Base-by-base conservation (phyloP, 2,888 invertebrate genomes). In the Sipha maydis region DNA sequence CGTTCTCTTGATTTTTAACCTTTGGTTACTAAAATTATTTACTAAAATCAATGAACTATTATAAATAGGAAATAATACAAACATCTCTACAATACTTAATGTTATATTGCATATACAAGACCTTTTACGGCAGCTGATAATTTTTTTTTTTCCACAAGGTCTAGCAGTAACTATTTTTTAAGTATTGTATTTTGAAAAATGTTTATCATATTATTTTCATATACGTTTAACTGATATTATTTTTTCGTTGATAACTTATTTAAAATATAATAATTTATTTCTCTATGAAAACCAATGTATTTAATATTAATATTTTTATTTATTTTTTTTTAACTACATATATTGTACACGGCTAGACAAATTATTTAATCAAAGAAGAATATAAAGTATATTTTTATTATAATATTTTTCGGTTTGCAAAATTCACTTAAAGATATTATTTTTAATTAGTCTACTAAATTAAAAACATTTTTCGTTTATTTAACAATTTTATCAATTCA, bases 91-190 rank as follows among this genome's bases (percentile, higher is more conserved):
- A 48, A 54, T n/a, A n/a, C 19, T 11, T 34, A 48, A 85, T 69
- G 1, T 69, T 5, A 34, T 78, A 11, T 85, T 85, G 85, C 85
- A 85, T 85, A 85, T 25, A 85, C 69, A 48, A 78, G 31, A 78
- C 7, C n/a, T 34, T 85, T 69, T 85, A 41, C 78, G 85, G 85
- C 69, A 69, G 48, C n/a, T 69, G 25, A 2, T 48, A 34, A 48
- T 77, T n/a, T 21, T 69, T 83, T 25, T 80, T 41, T 69, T 80
- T 67, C 56, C 56, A n/a, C 31, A 3, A 34, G 9, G 1, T n/a
- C 67, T 31, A 34, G 3, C 14, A 14, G 11, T 61, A 48, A 48
- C 14, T 48, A 14, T 48, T 48, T 48, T 14, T 48, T 48, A 41
- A 11, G 48, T 48, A 14, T 48, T 9, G 41, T 34, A 38, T 25